phyloP scores from a whole-genome alignment of 2,888 invertebrate species.

The Nudaria mundana region DNA sequence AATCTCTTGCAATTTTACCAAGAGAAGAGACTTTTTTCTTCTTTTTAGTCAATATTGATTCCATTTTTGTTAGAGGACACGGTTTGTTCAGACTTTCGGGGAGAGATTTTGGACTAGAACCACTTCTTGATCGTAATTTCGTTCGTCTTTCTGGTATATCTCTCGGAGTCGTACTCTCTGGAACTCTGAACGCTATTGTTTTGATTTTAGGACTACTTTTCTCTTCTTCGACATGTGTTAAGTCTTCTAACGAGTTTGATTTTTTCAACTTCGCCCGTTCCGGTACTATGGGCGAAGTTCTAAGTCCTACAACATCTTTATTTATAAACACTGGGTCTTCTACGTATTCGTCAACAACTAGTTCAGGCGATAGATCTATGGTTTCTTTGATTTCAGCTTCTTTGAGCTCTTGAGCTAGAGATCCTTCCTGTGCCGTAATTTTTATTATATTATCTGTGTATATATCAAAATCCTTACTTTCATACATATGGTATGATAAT shows the following conservation, averaged over 20 bases:
- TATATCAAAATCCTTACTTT: constrained; percentile 50
- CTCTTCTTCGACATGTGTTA: constrained; percentile 46
- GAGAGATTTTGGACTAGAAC: constrained; percentile 73
- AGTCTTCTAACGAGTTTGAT: constrained; percentile 64
- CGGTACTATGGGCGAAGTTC: constrained; percentile 59
- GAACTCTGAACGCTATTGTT: constrained; percentile 67
- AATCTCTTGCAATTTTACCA: constrained; percentile 74
- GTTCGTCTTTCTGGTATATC: constrained; percentile 65
- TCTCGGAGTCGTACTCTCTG: constrained; percentile 63
- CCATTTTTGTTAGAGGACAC: constrained; percentile 59
- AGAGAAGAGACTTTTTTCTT: constrained; percentile 69
- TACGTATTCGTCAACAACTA: constrained; percentile 60
- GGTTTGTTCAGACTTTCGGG: constrained; percentile 70
- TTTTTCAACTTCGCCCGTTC: constrained; percentile 68
- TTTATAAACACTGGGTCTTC: constrained; percentile 53
- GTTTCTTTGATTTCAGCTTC: constrained; percentile 66
- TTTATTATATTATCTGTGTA: constrained; percentile 26
- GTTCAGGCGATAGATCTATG: constrained; percentile 66
- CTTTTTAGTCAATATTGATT: constrained; percentile 53
- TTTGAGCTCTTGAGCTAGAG: constrained; percentile 62
- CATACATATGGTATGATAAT: constrained; percentile 62
- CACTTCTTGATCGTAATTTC: constrained; percentile 59
- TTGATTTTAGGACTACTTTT: constrained; percentile 56
- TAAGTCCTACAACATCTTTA: constrained; percentile 50
- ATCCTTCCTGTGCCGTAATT: constrained; percentile 38